Base-by-base conservation (phyloP, 2,797 vertebrate species). In the Mormyrops boulengeri region DNA sequence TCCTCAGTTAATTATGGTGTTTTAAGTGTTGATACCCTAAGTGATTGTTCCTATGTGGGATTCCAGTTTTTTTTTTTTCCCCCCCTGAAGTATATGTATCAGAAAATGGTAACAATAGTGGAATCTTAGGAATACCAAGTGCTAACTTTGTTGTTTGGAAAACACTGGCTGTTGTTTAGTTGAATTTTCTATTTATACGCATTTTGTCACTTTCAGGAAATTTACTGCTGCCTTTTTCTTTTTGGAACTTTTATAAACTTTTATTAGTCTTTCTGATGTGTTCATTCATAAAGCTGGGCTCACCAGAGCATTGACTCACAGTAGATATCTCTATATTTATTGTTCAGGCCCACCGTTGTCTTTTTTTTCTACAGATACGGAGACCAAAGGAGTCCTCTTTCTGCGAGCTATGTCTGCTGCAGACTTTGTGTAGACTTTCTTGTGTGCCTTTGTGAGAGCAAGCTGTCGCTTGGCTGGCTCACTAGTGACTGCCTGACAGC, bases 401-500 rank as follows among this genome's bases (percentile, higher is more conserved):
- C 55, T 57, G 53, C 19, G 4, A n/a, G 53, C 17, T 5, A n/a
- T 60, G 55, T 19, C 19, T 60, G 19, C 55, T n/a, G 19, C 19
- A 19, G 19, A 6, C 19, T n/a, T 60, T n/a, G 19, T 60, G 19
- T 6, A n/a, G 19, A 60, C 55, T 60, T 60, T 38, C 30, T 4
- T 5, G 30, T 6, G 30, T 73, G 66, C 30, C 66, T 73, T 73
- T 73, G 92, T 92, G 89, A 91, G 88, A 82, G 88, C 92, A 92
- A 91, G 91, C 93, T 92, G 93, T 92, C 88, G 19, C 89, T 85
- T 85, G 88, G 89, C 90, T 80, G 85, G 88, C 91, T 90, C 73
- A 66, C 11, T 90, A 92, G 88, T 80, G 90, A 90, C 92, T 91
- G 92, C 92, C 90, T 92, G 92, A 92, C 93, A 93, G 93, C 93